These are phyloP conservation scores for Oryctolagus cuniculus DNA, from an alignment of 2,113 vertebrate species.

Conservation along the genomic window DNA sequence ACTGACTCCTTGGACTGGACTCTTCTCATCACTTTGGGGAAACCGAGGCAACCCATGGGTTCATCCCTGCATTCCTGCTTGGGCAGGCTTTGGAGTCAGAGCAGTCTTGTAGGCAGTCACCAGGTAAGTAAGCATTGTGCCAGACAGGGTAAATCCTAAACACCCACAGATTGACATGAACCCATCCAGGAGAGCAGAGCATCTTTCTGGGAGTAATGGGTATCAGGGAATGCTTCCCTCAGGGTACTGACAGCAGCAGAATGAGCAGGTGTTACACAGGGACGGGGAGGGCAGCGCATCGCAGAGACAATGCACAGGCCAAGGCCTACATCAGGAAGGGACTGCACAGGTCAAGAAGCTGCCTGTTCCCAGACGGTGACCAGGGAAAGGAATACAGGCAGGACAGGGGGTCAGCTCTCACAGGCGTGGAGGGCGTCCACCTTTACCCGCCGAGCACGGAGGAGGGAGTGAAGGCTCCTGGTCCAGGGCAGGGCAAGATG, in stretches of 20 bases:
- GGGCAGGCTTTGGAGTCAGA: not conserved
- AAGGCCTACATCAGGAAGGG: not conserved
- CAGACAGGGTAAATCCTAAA: not conserved
- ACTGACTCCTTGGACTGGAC: not conserved
- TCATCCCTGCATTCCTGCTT: not conserved
- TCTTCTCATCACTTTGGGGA: not conserved
- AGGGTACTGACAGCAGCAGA: not conserved
- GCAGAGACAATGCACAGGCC: not conserved
- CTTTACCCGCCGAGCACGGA: not conserved
- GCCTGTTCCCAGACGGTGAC: not conserved
- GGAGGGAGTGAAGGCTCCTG: not conserved
- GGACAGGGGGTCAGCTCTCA: not conserved
- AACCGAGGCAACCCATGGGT: not conserved
- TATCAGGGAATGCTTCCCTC: not conserved
- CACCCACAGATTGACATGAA: not conserved
- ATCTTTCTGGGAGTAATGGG: not conserved
- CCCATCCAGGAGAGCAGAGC: not conserved
- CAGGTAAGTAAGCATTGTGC: not conserved
- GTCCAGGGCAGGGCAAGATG: not conserved
- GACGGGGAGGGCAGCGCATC: too few species aligned
- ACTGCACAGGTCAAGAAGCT: not conserved
- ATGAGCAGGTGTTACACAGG: not conserved
- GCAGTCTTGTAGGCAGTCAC: not conserved
- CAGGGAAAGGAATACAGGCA: too few species aligned
- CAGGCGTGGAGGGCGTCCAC: not conserved